Evolutionary conservation across 2,113 vertebrate genomes (phyloP).

Genomic region (Dipodomys spectabilis): DNA sequence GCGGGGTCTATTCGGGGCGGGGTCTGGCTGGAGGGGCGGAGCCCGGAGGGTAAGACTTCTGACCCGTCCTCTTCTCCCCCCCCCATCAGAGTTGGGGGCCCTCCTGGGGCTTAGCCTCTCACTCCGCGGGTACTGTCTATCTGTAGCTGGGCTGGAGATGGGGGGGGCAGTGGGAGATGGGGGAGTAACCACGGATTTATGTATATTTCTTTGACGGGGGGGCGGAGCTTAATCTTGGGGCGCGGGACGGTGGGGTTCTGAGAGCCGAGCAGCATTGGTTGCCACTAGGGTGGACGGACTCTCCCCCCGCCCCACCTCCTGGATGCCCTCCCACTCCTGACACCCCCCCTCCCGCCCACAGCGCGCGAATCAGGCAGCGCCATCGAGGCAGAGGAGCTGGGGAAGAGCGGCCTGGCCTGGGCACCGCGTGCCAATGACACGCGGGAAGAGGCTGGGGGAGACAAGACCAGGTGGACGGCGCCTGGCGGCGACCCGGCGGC

Average conservation of each 20-base stretch:
- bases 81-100: no score
- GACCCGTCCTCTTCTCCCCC: no score
- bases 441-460: neutral
- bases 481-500: conserved; percentile 24
- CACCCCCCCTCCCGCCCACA: conserved; percentile 35
- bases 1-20: neutral
- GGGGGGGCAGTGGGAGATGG: neutral
- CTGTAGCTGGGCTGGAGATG: no score
- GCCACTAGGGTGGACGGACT: neutral
- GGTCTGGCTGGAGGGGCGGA: neutral
- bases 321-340: neutral
- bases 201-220: neutral
- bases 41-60: neutral
- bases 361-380: conserved; percentile 52
- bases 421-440: conserved; percentile 57
- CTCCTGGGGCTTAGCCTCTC: neutral
- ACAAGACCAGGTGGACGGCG: conserved; percentile 18
- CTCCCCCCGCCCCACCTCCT: no score
- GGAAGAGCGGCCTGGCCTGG: conserved; percentile 32
- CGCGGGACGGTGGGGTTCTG: neutral
- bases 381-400: neutral
- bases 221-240: neutral
- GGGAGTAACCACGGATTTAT: neutral
- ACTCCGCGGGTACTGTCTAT: neutral
- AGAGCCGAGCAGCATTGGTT: neutral